Percentiles rank a stretch among this genome's conserved stretches.
phyloP scores from a whole-genome alignment of 2,113 vertebrate genomes.

The Sinocyclocheilus grahami region DNA sequence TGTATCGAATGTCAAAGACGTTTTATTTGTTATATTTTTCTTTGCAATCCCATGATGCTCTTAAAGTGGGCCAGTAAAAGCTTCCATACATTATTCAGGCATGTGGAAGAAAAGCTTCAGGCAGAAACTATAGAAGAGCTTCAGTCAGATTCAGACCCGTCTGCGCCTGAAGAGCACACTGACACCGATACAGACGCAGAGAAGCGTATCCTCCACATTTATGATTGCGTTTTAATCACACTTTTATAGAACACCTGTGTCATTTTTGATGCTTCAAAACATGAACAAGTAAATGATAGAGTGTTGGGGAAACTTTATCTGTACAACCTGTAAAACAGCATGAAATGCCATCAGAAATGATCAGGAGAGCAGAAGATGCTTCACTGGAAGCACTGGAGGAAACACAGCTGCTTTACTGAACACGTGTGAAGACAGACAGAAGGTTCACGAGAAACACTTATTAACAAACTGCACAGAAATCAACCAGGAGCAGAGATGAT shows the following conservation, averaged over 20 bases:
- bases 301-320: too few species aligned
- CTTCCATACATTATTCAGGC: background rate
- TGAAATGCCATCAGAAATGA: background rate
- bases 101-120: background rate
- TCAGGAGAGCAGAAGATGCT: too few species aligned
- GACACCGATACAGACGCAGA: background rate
- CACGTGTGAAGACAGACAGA: too few species aligned
- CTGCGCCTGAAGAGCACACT: background rate
- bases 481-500: too few species aligned
- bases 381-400: too few species aligned
- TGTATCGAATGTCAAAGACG: background rate
- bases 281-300: too few species aligned
- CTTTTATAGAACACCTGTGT: background rate
- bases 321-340: background rate
- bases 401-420: too few species aligned
- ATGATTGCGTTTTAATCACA: background rate
- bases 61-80: background rate
- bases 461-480: too few species aligned
- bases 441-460: too few species aligned
- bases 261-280: background rate
- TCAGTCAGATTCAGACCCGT: background rate
- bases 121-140: background rate
- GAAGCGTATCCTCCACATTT: background rate
- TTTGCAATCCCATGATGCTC: constrained; percentile 5
- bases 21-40: background rate